Percentiles rank a stretch among this genome's conserved stretches.
These are phyloP conservation scores for Tetragonula clypearis DNA, from an alignment of 1,140 invertebrate species.

Conservation along the genomic window DNA sequence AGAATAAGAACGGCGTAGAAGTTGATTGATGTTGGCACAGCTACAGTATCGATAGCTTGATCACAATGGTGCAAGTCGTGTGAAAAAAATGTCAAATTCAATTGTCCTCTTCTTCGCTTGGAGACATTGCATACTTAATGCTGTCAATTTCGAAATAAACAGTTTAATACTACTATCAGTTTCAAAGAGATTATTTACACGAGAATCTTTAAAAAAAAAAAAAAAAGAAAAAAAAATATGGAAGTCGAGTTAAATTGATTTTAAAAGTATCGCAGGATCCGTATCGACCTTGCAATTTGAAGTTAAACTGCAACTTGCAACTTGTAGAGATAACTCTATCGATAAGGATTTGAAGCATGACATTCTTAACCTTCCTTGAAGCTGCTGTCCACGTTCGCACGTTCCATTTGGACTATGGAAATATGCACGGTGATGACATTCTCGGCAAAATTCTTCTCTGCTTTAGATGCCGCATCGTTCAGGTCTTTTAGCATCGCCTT, in stretches of 20 bases:
- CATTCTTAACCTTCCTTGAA: slow-evolving; percentile 68
- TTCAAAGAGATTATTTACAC: not conserved
- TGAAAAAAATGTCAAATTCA: too few species aligned
- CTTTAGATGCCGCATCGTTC: slow-evolving; percentile 67
- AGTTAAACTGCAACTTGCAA: not conserved
- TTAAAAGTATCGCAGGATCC: too few species aligned
- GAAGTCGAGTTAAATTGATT: too few species aligned
- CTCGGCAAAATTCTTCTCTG: slow-evolving; percentile 66
- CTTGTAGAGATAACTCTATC: not conserved
- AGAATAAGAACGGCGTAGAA: slow-evolving; percentile 22
- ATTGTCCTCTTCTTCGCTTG: not conserved
- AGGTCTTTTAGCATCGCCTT: slow-evolving; percentile 63
- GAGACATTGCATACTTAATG: not conserved
- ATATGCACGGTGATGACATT: slow-evolving; percentile 68
- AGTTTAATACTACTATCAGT: too few species aligned
- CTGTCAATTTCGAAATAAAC: not conserved
- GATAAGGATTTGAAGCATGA: not conserved
- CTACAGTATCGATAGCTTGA: not conserved
- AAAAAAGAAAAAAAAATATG: too few species aligned
- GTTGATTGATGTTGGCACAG: not conserved
- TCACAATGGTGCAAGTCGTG: not conserved
- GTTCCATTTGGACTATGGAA: slow-evolving; percentile 67
- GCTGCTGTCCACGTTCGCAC: slow-evolving; percentile 71
- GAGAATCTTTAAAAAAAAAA: not conserved
- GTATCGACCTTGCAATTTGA: too few species aligned